Evolutionary conservation across 2,888 invertebrate genomes (phyloP), one percentile per base, ranked within the genome.

Genomic region (Elysia crispata): DNA sequence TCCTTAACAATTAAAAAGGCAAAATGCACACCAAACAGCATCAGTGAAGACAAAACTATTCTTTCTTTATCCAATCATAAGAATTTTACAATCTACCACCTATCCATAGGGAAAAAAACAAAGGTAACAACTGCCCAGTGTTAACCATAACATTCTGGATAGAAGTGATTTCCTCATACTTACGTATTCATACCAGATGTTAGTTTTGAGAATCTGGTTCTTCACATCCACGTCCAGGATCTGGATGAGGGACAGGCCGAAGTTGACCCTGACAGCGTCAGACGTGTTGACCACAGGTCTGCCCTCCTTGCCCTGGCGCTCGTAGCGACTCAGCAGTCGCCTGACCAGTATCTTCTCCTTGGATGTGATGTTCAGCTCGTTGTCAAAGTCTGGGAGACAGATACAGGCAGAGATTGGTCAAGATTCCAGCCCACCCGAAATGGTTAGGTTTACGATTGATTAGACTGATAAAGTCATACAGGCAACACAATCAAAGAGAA

Each of bases 311-410:
- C 88, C 89, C 76, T 86, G 87, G 30, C 82, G 67, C 20, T 83
- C 84, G 80, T 89, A 89, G 1, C 88, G 81, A 73, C 88, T 88
- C 31, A 91, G 85, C 64, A 91, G 82, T 49, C 86, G 85, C 83
- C 89, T 90, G 41, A 91, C 90, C 74, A 91, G 84, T 30, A 86
- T 84, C 73, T 91, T 91, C 82, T 91, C 91, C 77, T 89, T 89
- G n/a, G 91, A 91, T 31, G 80, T 79, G 64, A 84, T 83, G 76
- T 82, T 81, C 20, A 75, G 41, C 33, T 79, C 79, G 49, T 79
- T 66, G 73, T 79, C 79, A 66, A 79, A 79, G 6, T 79, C 79
- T 79, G 75, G 11, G 18, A n/a, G n/a, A n/a, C n/a, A n/a, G n/a
- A n/a, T n/a, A n/a, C 0, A 23, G 0, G 57, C 28, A 6, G 13